A percentile compares a stretch with the other conserved stretches of the same genome.
Conservation (phyloP, 2,888 invertebrate genomes). For the Schrankia costaestrigalis region DNA sequence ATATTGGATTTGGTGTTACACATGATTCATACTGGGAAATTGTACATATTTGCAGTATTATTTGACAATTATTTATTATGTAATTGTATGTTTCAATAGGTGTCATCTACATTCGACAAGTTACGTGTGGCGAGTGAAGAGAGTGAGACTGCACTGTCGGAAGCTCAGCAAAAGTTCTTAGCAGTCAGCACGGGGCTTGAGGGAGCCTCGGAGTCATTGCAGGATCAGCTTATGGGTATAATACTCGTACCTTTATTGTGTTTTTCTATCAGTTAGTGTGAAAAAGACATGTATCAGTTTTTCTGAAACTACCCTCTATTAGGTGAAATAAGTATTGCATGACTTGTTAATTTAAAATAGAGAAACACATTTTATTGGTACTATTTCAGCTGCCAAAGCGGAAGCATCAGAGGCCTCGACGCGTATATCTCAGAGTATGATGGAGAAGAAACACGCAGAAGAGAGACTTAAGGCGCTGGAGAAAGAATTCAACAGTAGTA, state of each 20-base stretch:
- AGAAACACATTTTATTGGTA: too few species aligned
- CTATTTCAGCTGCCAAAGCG: constrained; percentile 88
- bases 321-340: too few species aligned
- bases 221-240: constrained; percentile 92
- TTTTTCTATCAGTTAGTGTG: too few species aligned
- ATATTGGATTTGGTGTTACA: too few species aligned
- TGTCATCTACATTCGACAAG: constrained; percentile 83
- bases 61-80: neutral
- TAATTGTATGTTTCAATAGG: too few species aligned
- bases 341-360: too few species aligned
- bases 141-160: constrained; percentile 84
- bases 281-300: too few species aligned
- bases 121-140: constrained; percentile 84
- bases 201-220: constrained; percentile 90
- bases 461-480: constrained; percentile 83
- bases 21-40: too few species aligned
- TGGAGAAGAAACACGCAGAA: constrained; percentile 85
- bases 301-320: too few species aligned
- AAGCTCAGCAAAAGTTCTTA: constrained; percentile 89
- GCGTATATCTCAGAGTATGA: constrained; percentile 87
- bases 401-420: constrained; percentile 88
- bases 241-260: too few species aligned
- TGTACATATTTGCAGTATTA: neutral
- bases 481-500: constrained; percentile 83
- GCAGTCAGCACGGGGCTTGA: constrained; percentile 92